Evolutionary conservation across 2,113 vertebrate genomes (phyloP).

Genomic region (Cephalopterus ornatus): DNA sequence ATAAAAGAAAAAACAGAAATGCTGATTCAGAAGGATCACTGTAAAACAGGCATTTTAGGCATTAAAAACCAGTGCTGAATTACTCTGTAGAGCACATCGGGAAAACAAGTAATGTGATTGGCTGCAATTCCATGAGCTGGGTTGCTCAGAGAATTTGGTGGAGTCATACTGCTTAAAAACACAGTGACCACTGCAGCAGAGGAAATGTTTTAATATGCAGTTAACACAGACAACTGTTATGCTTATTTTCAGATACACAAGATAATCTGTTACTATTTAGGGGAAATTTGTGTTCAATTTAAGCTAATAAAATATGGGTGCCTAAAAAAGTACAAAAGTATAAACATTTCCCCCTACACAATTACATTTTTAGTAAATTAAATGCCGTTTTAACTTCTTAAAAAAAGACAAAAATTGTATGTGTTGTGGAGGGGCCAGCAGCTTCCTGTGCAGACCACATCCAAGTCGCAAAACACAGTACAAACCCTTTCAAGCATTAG

Average conservation of each 20-base stretch:
- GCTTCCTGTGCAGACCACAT: slow-evolving; percentile 17
- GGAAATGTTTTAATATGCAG: slow-evolving; percentile 24
- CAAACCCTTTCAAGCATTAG: slow-evolving; percentile 3
- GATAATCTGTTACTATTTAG: slow-evolving; percentile 62
- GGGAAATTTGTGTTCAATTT: slow-evolving; percentile 65
- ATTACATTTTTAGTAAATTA: slow-evolving; percentile 73
- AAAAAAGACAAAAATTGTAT: slow-evolving; percentile 65
- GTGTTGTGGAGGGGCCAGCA: slow-evolving; percentile 31
- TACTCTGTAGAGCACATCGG: background rate
- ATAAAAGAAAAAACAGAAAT: background rate
- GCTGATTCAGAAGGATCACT: background rate
- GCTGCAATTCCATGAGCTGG: background rate
- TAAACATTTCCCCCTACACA: slow-evolving; percentile 72
- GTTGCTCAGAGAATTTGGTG: background rate
- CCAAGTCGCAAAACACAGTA: background rate
- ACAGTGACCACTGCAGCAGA: slow-evolving; percentile 51
- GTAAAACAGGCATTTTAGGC: background rate
- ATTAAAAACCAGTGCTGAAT: background rate
- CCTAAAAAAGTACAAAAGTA: slow-evolving; percentile 82
- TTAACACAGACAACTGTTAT: slow-evolving; percentile 49
- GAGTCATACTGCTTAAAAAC: slow-evolving; percentile 23
- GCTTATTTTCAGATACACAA: slow-evolving; percentile 68
- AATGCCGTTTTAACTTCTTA: slow-evolving; percentile 62
- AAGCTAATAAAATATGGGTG: slow-evolving; percentile 72
- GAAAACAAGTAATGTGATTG: background rate